Evolutionary conservation across 2,113 vertebrate genomes (phyloP), one percentile per base, ranked within the genome.

Genomic region (Pseudopodoces humilis): DNA sequence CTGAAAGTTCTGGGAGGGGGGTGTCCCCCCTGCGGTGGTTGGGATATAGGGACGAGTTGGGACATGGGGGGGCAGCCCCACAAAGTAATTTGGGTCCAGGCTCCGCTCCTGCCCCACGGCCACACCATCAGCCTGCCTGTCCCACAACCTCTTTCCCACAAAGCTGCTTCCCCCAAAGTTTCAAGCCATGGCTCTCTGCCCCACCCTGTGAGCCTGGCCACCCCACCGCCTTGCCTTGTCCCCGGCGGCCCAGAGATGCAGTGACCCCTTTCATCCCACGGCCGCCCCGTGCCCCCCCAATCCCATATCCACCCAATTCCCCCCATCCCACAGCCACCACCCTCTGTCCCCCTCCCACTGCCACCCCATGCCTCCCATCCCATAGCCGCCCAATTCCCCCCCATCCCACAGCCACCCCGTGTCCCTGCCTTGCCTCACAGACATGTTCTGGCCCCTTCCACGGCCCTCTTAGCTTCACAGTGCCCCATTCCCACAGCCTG

Each of bases 321-420:
- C 11, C 13, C 15, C 30, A 43, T 47, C 31, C 18, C 31, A 28
- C 5, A 43, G 46, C 56, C 20, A 5, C 25, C 20, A 5, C 25
- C 20, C 25, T 2, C 15, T 20, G 27, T 19, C 9, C 18, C 43
- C 9, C 6, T n/a, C 59, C 47, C 30, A 28, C 5, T 10, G 47
- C 37, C 24, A 3, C 30, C 47, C 37, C 24, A 53, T 22, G 8
- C 10, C 28, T 11, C 44, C 65, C 44, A 19, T 41, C 58, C 80
- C 68, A 74, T 18, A 39, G 63, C 43, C 49, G 13, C 13, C 8
- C 18, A 24, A 3, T 25, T 39, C 0, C 11, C n/a, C 44, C 46
- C 7, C 2, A 0, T 25, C 25, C 81, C 21, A 52, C 1, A 15
- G 11, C 49, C 28, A 13, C 16, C 2, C 13, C 2, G 1, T n/a